Conservation (phyloP, 2,888 invertebrate genomes). For the Bedellia somnulentella region DNA sequence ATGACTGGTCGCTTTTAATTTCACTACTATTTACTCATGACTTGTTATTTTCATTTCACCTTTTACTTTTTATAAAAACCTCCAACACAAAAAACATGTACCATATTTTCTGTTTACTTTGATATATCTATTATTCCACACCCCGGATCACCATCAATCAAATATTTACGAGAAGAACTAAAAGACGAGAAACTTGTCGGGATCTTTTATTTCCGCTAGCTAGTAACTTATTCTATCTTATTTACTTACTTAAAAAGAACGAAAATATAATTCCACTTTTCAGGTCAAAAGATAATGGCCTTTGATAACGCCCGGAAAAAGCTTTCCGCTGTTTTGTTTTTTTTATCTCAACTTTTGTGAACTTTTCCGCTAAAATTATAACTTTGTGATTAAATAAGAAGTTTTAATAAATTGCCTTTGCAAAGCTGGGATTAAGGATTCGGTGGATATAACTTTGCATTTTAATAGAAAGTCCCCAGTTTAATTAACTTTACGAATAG, state of each 20-base stretch:
- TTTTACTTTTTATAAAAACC: too few species aligned
- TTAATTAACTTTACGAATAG: slow-evolving; percentile 5
- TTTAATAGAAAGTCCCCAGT: slow-evolving; percentile 4
- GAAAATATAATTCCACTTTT: slow-evolving; percentile 57
- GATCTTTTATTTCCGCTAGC: slow-evolving; percentile 29
- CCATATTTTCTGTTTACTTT: too few species aligned
- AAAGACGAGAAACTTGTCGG: too few species aligned
- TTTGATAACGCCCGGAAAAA: slow-evolving; percentile 57
- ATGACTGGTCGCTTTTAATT: slow-evolving; percentile 55
- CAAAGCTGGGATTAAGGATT: slow-evolving; percentile 36
- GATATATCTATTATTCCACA: too few species aligned
- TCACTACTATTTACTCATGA: slow-evolving; percentile 43
- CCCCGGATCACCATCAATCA: too few species aligned
- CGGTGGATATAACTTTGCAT: slow-evolving; percentile 24
- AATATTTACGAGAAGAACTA: too few species aligned
- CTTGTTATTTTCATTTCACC: too few species aligned
- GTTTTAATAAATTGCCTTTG: slow-evolving; percentile 50
- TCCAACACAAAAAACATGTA: too few species aligned
- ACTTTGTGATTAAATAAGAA: slow-evolving; percentile 54
- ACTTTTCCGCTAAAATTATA: slow-evolving; percentile 53
- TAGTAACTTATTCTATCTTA: slow-evolving; percentile 28
- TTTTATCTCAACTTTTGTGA: slow-evolving; percentile 51
- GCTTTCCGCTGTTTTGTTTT: slow-evolving; percentile 60
- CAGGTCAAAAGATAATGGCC: slow-evolving; percentile 57
- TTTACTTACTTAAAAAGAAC: slow-evolving; percentile 51